Base-by-base conservation (phyloP, 23 tunicate genomes). In the Halocynthia roretzi region DNA sequence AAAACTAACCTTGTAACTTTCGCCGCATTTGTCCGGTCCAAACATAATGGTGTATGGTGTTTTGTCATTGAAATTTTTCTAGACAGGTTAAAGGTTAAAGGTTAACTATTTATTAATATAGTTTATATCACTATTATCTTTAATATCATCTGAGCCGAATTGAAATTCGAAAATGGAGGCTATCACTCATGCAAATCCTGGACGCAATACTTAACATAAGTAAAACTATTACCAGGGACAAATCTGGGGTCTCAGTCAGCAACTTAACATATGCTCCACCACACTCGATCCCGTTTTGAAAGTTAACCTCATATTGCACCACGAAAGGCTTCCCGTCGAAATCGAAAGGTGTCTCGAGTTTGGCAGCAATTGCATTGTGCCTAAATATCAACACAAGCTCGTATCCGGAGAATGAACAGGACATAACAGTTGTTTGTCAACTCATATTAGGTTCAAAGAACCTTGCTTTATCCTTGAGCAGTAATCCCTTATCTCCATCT, bases 11-110 rank as follows among this genome's bases (percentile, higher is more conserved):
- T 93, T 93, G 70, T 93, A 93, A 71, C 84, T 90, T 77, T 88
- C 98, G 0, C 98, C 98, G 69, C 98, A 93, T 65, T 93, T 93
- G 90, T 93, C 98, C 10, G 98, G 98, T 55, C 98, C 98, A 80
- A 93, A 93, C 98, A 93, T 93, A 68, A 93, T 87, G 51, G 98
- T 87, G 90, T 83, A 93, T 0, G 90, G 87, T 23, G 94, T 93
- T 64, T 87, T 83, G 81, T 93, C 90, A 10, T 88, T 82, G 63
- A 93, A 93, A 40, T 78, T 53, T 50, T 82, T 62, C 97, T 89
- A 67, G 1, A 80, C 62, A 50, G 21, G 62, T 22, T 61, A 50
- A 11, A 62, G 10, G 18, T 19, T 76, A 11, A 20, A n/a, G 18
- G 18, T n/a, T n/a, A 15, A 15, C n/a, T 15, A 4, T n/a, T 60